Evolutionary conservation across 2,113 vertebrate genomes (phyloP).

Genomic region (Calyptommatus sinebrachiatus): DNA sequence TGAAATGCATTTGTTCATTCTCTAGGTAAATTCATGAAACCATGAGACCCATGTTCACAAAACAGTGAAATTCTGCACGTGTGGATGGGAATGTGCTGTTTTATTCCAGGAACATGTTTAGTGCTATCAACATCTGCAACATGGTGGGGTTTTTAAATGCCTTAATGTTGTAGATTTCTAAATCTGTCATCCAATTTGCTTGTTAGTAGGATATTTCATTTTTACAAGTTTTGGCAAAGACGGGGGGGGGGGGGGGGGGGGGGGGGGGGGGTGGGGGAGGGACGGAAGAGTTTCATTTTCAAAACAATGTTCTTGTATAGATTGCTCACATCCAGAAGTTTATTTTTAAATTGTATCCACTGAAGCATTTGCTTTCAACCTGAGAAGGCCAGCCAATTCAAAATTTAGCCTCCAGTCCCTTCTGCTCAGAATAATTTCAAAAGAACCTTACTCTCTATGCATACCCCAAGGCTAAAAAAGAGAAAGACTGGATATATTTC

Average conservation of each 20-base stretch:
- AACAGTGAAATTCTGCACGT: not conserved
- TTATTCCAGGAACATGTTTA: slow-evolving; percentile 4
- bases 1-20: not conserved
- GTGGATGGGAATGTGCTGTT: not conserved
- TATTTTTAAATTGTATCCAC: slow-evolving; percentile 17
- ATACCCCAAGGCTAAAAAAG: not conserved
- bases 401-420: slow-evolving; percentile 45
- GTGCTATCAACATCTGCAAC: not conserved
- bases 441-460: slow-evolving; percentile 1
- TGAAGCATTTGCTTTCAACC: slow-evolving; percentile 16
- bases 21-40: not conserved
- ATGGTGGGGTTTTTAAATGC: not conserved
- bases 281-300: not conserved
- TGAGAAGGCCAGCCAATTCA: not conserved
- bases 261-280: too few species aligned
- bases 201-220: slow-evolving; percentile 6
- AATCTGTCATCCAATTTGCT: not conserved
- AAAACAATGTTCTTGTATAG: not conserved
- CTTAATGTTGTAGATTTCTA: slow-evolving; percentile 13
- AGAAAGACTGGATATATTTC: slow-evolving; percentile 25
- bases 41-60: not conserved
- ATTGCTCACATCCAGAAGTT: not conserved
- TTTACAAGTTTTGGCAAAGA: slow-evolving; percentile 26
- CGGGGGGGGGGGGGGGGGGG: too few species aligned
- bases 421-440: slow-evolving; percentile 34